Percentiles rank a stretch among this genome's conserved stretches.
These are phyloP conservation scores for Edolisoma coerulescens DNA, from an alignment of 2,113 vertebrate species.

Conservation along the genomic window DNA sequence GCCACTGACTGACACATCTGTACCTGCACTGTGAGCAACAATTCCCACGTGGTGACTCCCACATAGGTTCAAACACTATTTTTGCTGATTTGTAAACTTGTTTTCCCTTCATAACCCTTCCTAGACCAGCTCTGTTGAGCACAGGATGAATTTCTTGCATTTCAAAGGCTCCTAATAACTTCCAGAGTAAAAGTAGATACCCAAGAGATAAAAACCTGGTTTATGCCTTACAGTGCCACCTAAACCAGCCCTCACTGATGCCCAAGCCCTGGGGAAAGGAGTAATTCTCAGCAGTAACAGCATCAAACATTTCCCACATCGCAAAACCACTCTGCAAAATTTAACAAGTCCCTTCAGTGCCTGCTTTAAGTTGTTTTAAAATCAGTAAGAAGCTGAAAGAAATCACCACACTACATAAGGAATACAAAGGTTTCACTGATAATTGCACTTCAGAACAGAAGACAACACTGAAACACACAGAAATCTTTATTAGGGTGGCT, in stretches of 20 bases:
- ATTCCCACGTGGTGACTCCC: neutral
- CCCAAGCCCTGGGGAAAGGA: neutral
- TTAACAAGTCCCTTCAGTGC: neutral
- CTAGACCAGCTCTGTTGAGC: neutral
- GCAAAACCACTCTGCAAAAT: neutral
- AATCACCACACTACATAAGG: neutral
- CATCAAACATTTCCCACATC: neutral
- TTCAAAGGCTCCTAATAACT: neutral
- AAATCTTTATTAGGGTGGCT: neutral
- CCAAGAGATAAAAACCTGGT: neutral
- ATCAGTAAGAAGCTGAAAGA: too few species aligned
- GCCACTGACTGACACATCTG: neutral
- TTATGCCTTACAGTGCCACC: neutral
- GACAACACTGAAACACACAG: neutral
- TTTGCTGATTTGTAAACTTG: neutral
- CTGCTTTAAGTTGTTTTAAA: neutral
- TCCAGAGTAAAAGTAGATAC: neutral
- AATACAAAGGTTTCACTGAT: neutral
- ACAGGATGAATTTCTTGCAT: neutral
- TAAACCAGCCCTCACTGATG: neutral
- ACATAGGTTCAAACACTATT: neutral
- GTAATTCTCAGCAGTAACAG: constrained; percentile 22
- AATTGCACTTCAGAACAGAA: neutral
- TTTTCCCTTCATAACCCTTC: neutral
- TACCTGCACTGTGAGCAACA: fast-evolving